Base-by-base conservation (phyloP, 2,797 vertebrate species). In the Aselliscus stoliczkanus region DNA sequence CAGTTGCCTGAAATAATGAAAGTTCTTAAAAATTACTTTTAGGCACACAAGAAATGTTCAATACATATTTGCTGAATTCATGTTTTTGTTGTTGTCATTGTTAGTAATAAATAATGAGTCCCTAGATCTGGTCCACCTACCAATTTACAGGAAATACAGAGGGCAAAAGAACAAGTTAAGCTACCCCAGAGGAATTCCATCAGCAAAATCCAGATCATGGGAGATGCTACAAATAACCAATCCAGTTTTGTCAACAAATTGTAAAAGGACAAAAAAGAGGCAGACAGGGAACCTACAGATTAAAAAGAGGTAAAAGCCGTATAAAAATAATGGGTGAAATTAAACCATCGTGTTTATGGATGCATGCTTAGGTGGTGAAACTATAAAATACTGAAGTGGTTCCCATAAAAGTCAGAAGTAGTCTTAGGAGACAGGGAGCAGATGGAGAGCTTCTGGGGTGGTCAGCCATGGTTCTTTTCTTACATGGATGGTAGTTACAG, bases 1-100 rank as follows among this genome's bases (percentile, higher is more conserved):
- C 56, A 62, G 85, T 87, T 92, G 42, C 58, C 39, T 89, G 58
- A 96, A 92, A 92, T 92, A 87, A 79, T 65, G 44, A 86, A 93
- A 89, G n/a, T 60, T 20, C 14, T 83, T 79, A 64, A 94, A 90
- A 93, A 95, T 80, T 69, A 67, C 29, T 84, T 90, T 93, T 39
- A 69, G 52, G 39, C 72, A 79, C 69, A 52, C 47, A 58, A 47
- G 58, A 93, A 86, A 47, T 69, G 52, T 79, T 86, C 82, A 60
- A 60, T 69, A 58, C 37, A 31, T 58, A 79, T 76, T 31, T 69
- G 42, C 72, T 79, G 62, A 86, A 39, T 86, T 54, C 25, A 29
- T 70, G 60, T 44, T 92, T 94, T 73, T 47, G 20, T 65, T 54
- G 34, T 89, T 83, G 80, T 85, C 42, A 52, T 52, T 64, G 42